Base-by-base conservation (phyloP, 2,888 invertebrate species). In the Sturmia bella region DNA sequence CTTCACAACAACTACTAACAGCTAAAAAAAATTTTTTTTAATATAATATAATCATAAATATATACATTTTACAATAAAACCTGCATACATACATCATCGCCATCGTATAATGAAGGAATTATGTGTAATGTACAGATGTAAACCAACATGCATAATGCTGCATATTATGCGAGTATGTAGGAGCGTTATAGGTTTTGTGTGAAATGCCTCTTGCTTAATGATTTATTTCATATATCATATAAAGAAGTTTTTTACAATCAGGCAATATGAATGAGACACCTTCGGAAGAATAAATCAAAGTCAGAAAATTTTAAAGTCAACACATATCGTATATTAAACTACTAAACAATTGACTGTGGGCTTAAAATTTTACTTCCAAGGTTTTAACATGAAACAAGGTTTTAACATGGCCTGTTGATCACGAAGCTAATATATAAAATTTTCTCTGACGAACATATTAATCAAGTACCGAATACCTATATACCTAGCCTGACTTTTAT, bases 81-180 rank as follows among this genome's bases (percentile, higher is more conserved):
- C 17, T 39, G 21, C 1, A 56, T 15, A 13, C 21, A 9, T 3
- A 48, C n/a, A 17, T 21, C 15, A n/a, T 56, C 27, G 15, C 27
- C 11, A 66, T 2, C 61, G 68, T 21, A 52, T 68, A 73, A 73
- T 68, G 48, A 73, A 73, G 68, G 48, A 68, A 66, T 73, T 73
- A 73, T 17, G 57, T 69, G 24, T 59, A 50, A 73, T 17, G 57
- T 69, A 17, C 50, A 50, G 19, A 54, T 48, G 12, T 56, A 39
- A 4, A 13, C 48, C 4, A 3, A 24, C 21, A 24, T 13, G n/a
- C 24, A 37, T 32, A 12, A 19, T 21, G n/a, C 19, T 37, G 13
- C 21, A 21, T 37, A 21, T n/a, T n/a, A 27, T 3, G 7, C 27
- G 9, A 19, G 19, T 19, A 39, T 19, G 17, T 15, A 32, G 3